Base-by-base conservation (phyloP, 2,797 vertebrate genomes). In the Esox lucius region DNA sequence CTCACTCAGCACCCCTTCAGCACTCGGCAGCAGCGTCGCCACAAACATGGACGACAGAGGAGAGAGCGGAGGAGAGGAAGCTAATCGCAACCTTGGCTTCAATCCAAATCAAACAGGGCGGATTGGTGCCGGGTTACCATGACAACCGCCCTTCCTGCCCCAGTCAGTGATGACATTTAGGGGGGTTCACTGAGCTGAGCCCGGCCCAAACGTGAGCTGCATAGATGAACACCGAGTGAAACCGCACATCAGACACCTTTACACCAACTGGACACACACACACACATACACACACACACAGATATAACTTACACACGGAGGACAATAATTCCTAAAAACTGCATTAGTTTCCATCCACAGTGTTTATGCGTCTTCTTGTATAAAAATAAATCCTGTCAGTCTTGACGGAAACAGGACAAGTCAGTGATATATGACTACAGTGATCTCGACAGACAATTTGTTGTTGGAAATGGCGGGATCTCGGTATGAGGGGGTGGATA, bases 41-140 rank as follows among this genome's bases (percentile, higher is more conserved):
- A 39, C 35, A 39, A 8, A 39, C 28, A 9, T 42, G 39, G 39
- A 42, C 39, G 39, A 64, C 24, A 13, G 26, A 33, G 62, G 56
- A 59, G 56, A 59, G 22, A 59, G 56, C n/a, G 11, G 28, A 15
- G 28, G n/a, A n/a, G 62, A 74, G 46, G 62, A 22, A 66, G 28
- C 53, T 46, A 39, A 72, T 72, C 68, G 48, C 39, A 69, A 26
- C 39, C 49, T n/a, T 28, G 31, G 16, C 22, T 31, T 73, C 79
- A 81, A 88, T 86, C 75, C 80, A 61, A 85, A 85, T 86, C 83
- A 87, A 84, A 88, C 78, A 84, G 85, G 74, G 85, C 84, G 24
- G 66, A 80, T 76, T 22, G 68, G 79, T 75, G 79, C 81, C 82
- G 73, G 65, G 90, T 90, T 89, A 82, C 88, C 84, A 87, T 88